Percentiles rank a stretch among this genome's conserved stretches.
These are phyloP conservation scores for Drosophila suzukii DNA, from an alignment of 1,140 invertebrate genomes.

Conservation along the genomic window DNA sequence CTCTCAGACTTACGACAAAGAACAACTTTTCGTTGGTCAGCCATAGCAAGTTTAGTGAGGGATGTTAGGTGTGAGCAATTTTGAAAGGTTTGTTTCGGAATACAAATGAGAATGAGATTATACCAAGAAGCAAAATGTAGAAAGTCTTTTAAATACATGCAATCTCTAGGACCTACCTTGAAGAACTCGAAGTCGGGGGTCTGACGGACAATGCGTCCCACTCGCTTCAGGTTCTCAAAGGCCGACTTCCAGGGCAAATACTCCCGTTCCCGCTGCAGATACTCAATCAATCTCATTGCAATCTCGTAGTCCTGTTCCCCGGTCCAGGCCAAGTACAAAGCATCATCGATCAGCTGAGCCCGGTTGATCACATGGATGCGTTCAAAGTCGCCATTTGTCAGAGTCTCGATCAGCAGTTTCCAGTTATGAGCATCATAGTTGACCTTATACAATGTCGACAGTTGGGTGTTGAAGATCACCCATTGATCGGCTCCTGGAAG, in stretches of 20 bases:
- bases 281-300: slow-evolving; percentile 87
- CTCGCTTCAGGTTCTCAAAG: slow-evolving; percentile 85
- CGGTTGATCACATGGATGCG: slow-evolving; percentile 89
- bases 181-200: slow-evolving; percentile 86
- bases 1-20: slow-evolving; percentile 68
- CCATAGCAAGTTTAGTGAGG: slow-evolving; percentile 10
- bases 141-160: background rate
- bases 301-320: slow-evolving; percentile 88
- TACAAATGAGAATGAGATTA: slow-evolving; percentile 65
- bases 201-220: slow-evolving; percentile 86
- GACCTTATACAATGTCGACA: slow-evolving; percentile 89
- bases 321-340: slow-evolving; percentile 90
- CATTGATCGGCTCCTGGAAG: slow-evolving; percentile 85
- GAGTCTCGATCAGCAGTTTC: slow-evolving; percentile 87
- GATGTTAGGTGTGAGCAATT: slow-evolving; percentile 37
- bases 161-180: slow-evolving; percentile 83
- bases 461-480: slow-evolving; percentile 88
- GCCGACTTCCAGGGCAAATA: slow-evolving; percentile 90
- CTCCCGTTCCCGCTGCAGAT: slow-evolving; percentile 88
- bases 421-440: slow-evolving; percentile 91
- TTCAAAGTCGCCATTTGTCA: slow-evolving; percentile 85
- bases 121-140: background rate
- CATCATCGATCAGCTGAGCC: slow-evolving; percentile 92
- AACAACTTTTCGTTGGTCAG: slow-evolving; percentile 55
- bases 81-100: slow-evolving; percentile 50